Evolutionary conservation across 2,888 invertebrate species (phyloP).

Genomic region (Plutella xylostella): DNA sequence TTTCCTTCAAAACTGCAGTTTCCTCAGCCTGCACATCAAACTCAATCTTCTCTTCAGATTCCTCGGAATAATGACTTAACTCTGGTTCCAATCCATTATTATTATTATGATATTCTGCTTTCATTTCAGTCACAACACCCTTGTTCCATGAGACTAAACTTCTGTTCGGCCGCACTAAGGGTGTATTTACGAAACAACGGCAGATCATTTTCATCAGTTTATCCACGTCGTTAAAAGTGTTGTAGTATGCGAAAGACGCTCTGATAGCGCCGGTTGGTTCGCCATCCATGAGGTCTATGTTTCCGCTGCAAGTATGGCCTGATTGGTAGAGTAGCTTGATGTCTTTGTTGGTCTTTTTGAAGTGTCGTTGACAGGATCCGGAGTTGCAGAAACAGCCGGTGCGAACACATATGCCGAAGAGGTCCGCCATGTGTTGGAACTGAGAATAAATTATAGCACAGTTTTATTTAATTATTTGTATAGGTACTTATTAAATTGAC

Average conservation of each 20-base stretch:
- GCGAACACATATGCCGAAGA: slow-evolving; percentile 87
- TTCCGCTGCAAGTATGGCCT: slow-evolving; percentile 94
- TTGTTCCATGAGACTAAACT: slow-evolving; percentile 19
- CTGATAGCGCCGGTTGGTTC: slow-evolving; percentile 93
- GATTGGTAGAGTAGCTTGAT: slow-evolving; percentile 83
- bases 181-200: slow-evolving; percentile 75
- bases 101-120: slow-evolving; percentile 10
- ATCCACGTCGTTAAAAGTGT: slow-evolving; percentile 78
- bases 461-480: not conserved
- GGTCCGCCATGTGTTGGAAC: slow-evolving; percentile 89
- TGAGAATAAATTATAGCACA: slow-evolving; percentile 35
- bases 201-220: slow-evolving; percentile 79
- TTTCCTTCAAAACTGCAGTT: slow-evolving; percentile 35
- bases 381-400: slow-evolving; percentile 98
- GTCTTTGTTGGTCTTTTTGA: slow-evolving; percentile 75
- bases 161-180: slow-evolving; percentile 39
- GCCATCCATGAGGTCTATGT: slow-evolving; percentile 85
- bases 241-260: slow-evolving; percentile 94
- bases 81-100: not conserved
- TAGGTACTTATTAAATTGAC: too few relatives aligned
- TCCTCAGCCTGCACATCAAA: not conserved
- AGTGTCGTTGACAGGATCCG: slow-evolving; percentile 89
- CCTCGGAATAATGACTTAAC: not conserved
- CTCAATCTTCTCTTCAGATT: not conserved
- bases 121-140: slow-evolving; percentile 15